Percentiles rank a stretch among this genome's conserved stretches.
These are phyloP conservation scores for Nothocercus nigrocapillus DNA, from an alignment of 2,113 vertebrate genomes.

Conservation along the genomic window DNA sequence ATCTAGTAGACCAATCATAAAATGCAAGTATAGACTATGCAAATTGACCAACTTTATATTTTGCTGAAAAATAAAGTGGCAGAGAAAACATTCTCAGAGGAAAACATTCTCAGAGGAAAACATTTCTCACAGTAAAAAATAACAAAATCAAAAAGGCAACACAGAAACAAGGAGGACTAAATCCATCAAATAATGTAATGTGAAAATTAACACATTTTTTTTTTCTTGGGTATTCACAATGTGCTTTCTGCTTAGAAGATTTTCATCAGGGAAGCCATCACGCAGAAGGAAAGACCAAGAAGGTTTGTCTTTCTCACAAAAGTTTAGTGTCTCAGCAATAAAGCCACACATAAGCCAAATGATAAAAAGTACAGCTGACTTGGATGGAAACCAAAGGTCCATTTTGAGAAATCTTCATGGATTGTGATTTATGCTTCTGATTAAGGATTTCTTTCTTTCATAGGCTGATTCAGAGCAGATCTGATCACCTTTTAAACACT, in stretches of 20 bases:
- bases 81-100: not conserved
- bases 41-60: not conserved
- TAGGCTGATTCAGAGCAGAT: not conserved
- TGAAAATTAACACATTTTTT: not conserved
- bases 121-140: not conserved
- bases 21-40: not conserved
- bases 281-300: not conserved
- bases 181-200: not conserved
- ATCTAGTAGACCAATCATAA: not conserved
- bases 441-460: not conserved
- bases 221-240: not conserved
- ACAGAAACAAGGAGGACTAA: not conserved
- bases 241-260: not conserved
- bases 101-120: not conserved
- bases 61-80: rapidly evolving
- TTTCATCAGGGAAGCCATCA: not conserved
- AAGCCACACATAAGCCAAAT: not conserved
- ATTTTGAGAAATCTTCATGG: not conserved
- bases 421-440: not conserved
- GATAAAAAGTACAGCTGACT: not conserved
- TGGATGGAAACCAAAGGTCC: not conserved
- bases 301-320: not conserved
- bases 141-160: not conserved
- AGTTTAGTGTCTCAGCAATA: not conserved
- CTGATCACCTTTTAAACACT: not conserved